These are phyloP conservation scores for Orussus abietinus DNA, from an alignment of 1,140 invertebrate species.

Conservation along the genomic window DNA sequence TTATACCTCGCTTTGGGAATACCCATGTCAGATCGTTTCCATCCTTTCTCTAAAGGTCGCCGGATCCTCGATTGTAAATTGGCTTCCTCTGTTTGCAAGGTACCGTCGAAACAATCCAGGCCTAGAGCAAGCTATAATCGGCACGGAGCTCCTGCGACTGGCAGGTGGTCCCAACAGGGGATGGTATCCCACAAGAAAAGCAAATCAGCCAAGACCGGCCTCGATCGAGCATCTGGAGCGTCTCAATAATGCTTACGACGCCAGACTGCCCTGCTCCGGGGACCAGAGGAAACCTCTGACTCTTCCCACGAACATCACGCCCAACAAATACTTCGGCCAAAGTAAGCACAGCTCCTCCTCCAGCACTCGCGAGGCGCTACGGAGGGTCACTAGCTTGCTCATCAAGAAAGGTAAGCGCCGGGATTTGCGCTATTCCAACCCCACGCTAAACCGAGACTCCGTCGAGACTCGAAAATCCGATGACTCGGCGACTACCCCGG, in stretches of 20 bases:
- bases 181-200: conserved; percentile 70
- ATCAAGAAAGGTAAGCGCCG: conserved; percentile 73
- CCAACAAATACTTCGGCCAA: conserved; percentile 79
- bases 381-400: conserved; percentile 80
- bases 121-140: conserved; percentile 64
- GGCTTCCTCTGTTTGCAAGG: too few species aligned
- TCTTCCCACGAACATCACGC: conserved; percentile 76
- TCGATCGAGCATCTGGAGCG: conserved; percentile 81
- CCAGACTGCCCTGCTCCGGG: conserved; percentile 52
- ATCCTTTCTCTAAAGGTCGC: too few species aligned
- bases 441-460: too few species aligned
- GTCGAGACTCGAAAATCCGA: too few species aligned
- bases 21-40: too few species aligned
- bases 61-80: too few species aligned
- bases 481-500: too few species aligned
- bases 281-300: conserved; percentile 71
- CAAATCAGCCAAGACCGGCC: conserved; percentile 61
- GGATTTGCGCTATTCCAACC: conserved; percentile 31
- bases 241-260: conserved; percentile 56
- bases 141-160: conserved; percentile 71
- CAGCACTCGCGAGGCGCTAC: conserved; percentile 75
- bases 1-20: too few species aligned
- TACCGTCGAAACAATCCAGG: conserved; percentile 65
- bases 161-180: conserved; percentile 75
- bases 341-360: conserved; percentile 55